phyloP scores from a whole-genome alignment of 1,140 invertebrate species.

The Pachypeltis micranthus region DNA sequence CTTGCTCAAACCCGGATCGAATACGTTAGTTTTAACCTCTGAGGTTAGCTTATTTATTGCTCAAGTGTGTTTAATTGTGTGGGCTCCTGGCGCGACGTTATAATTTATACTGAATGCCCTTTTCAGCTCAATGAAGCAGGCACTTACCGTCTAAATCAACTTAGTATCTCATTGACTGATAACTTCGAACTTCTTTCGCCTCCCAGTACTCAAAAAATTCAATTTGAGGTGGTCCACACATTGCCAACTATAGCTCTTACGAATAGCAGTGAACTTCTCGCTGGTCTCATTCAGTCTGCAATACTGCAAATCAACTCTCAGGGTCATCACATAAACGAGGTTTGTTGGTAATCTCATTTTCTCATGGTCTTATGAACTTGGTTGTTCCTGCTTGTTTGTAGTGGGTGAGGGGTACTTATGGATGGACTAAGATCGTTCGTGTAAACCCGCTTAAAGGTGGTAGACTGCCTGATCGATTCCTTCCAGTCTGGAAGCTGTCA shows the following conservation, averaged over 20 bases:
- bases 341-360: slow-evolving; percentile 27
- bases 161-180: slow-evolving; percentile 32
- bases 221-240: slow-evolving; percentile 35
- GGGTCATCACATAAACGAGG: slow-evolving; percentile 34
- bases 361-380: slow-evolving; percentile 28
- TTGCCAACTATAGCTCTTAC: slow-evolving; percentile 35
- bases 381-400: no score
- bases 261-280: slow-evolving; percentile 34
- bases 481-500: no score
- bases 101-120: no score
- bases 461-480: no score
- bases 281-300: slow-evolving; percentile 40
- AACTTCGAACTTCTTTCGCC: slow-evolving; percentile 51
- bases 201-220: slow-evolving; percentile 32
- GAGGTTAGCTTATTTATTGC: slow-evolving; percentile 32
- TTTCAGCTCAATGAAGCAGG: slow-evolving; percentile 34
- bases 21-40: slow-evolving; percentile 50
- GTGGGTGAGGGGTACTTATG: no score
- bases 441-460: no score
- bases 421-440: no score
- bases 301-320: slow-evolving; percentile 37
- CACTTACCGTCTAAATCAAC: slow-evolving; percentile 35
- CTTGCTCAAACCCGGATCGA: slow-evolving; percentile 54
- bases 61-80: slow-evolving; percentile 12
- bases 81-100: no score